Percentiles rank a stretch among this genome's conserved stretches.
phyloP scores from a whole-genome alignment of 2,888 invertebrate genomes.

The Drosophila birchii region DNA sequence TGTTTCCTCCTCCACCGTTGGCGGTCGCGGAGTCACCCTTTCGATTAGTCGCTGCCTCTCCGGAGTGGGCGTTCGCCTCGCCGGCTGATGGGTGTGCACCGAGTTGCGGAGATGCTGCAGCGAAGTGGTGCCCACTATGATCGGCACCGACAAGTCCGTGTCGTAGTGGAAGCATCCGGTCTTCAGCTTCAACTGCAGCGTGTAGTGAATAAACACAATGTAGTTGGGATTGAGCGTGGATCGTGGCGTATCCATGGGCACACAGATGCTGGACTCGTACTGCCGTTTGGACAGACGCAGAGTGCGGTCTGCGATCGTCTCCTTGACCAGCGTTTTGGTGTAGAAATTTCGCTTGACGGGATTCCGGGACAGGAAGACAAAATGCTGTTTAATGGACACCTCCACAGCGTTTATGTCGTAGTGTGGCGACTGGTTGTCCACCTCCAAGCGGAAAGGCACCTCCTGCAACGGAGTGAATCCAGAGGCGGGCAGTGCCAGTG shows the following conservation, averaged over 20 bases:
- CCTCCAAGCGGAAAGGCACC: conserved; percentile 88
- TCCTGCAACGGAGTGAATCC: conserved; percentile 91
- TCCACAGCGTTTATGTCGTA: conserved; percentile 79
- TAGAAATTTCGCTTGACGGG: conserved; percentile 81
- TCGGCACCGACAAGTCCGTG: conserved; percentile 76
- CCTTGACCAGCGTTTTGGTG: conserved; percentile 76
- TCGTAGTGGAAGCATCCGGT: conserved; percentile 81
- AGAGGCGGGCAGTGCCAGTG: conserved; percentile 86
- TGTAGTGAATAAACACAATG: conserved; percentile 81
- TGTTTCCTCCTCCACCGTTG: conserved; percentile 56
- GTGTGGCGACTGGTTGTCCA: conserved; percentile 87
- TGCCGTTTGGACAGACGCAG: conserved; percentile 74
- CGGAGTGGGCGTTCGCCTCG: conserved; percentile 54
- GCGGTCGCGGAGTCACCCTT: conserved; percentile 53
- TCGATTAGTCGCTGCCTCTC: conserved; percentile 71
- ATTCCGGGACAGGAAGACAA: conserved; percentile 80
- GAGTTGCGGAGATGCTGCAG: conserved; percentile 59
- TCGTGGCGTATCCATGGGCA: conserved; percentile 88
- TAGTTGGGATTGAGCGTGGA: conserved; percentile 86
- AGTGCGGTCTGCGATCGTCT: conserved; percentile 71
- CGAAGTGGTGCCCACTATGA: conserved; percentile 79
- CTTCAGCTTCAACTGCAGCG: conserved; percentile 76
- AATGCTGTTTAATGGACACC: conserved; percentile 79
- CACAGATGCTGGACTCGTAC: conserved; percentile 87
- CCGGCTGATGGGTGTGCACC: conserved; percentile 64